Evolutionary conservation across 2,888 invertebrate genomes (phyloP), one percentile per base, ranked within the genome.

Genomic region (Noctua fimbriata): DNA sequence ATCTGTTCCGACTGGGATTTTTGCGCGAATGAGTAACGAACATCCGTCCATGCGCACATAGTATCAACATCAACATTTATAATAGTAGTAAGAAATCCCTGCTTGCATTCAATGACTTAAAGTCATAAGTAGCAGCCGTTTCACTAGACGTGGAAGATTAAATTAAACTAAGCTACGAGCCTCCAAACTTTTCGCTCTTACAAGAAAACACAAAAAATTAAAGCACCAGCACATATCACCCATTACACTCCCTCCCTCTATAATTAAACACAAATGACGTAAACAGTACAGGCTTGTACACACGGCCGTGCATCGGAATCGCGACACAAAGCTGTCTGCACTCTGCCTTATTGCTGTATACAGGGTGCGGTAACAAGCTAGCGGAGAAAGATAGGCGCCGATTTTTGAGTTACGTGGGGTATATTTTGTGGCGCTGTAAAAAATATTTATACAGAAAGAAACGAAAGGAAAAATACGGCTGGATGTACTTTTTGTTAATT

Each of bases 231-330:
- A 73, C 16, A 67, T 86, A 79, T 87, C 83, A 85, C 86, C 89
- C 89, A 90, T 91, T 89, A 88, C 85, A 83, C 75, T 78, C 70
- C 72, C 81, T 73, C 83, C 82, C 82, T 79, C 79, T 76, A 80
- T 95, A 94, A 96, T 95, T 95, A 95, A 94, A 95, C 92, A 92
- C 94, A 94, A 95, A 96, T 94, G 93, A 95, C 92, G 91, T 93
- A 91, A 92, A 83, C 80, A 85, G 85, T 67, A 36, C 89, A 82
- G 92, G 63, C 58, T 44, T 63, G 55, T 91, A 91, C 92, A 92
- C 91, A 90, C 89, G 78, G 87, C 81, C 85, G 86, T 89, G 91
- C 93, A 94, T 95, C 93, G 93, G 90, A 92, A 94, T 93, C 92
- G 92, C 90, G 91, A 92, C 91, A 95, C 94, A 95, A 95, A 94